Conservation (phyloP, 2,888 invertebrate species). For the Drosophila parthenogenetica region DNA sequence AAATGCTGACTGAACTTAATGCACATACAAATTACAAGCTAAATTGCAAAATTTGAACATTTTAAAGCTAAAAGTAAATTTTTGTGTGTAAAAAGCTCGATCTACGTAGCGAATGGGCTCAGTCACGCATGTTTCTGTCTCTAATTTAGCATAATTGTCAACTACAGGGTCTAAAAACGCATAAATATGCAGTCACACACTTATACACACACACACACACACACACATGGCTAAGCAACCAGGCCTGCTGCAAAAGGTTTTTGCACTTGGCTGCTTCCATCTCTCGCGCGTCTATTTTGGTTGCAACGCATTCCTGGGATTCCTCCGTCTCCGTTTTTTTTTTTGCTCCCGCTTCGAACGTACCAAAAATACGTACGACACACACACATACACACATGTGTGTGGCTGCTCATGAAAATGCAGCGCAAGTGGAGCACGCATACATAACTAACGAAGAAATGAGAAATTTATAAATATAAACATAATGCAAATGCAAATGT, state of each 20-base stretch:
- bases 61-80: no score
- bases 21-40: no score
- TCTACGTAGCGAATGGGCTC: no score
- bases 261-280: slow-evolving; percentile 66
- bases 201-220: neutral
- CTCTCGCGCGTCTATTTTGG: slow-evolving; percentile 61
- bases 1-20: neutral
- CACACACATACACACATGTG: neutral
- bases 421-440: slow-evolving; percentile 69
- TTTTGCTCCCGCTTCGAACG: slow-evolving; percentile 15
- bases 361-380: slow-evolving; percentile 33
- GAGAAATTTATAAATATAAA: slow-evolving; percentile 54
- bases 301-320: slow-evolving; percentile 72
- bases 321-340: slow-evolving; percentile 43
- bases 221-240: slow-evolving; percentile 18
- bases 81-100: no score
- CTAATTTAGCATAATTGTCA: neutral
- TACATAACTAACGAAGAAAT: slow-evolving; percentile 17
- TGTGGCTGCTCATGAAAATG: slow-evolving; percentile 62
- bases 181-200: slow-evolving; percentile 25
- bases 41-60: no score
- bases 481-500: slow-evolving; percentile 64
- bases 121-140: neutral
- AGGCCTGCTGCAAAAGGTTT: slow-evolving; percentile 64
- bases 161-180: slow-evolving; percentile 15